These are phyloP conservation scores for Melanchra persicariae DNA, from an alignment of 2,888 invertebrate genomes.

Conservation along the genomic window DNA sequence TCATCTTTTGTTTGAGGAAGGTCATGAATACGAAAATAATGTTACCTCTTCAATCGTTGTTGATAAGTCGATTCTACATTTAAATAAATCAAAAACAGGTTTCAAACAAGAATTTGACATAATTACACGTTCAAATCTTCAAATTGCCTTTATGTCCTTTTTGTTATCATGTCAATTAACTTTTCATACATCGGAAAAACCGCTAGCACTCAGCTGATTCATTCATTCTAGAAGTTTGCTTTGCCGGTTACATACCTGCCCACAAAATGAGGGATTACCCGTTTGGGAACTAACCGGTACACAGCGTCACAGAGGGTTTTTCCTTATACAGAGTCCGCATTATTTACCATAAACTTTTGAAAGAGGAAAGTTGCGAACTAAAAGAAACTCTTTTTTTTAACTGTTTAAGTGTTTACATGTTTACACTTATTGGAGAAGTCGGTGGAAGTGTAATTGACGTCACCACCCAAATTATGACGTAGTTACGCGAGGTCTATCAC, in stretches of 20 bases:
- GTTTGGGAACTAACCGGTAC: slow-evolving; percentile 29
- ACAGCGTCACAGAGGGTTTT: slow-evolving; percentile 42
- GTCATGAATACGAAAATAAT: slow-evolving; percentile 14
- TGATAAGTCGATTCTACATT: not conserved
- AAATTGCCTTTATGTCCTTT: not conserved
- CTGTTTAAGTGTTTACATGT: too few relatives aligned
- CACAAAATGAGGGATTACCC: slow-evolving; percentile 57
- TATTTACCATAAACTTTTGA: slow-evolving; percentile 6
- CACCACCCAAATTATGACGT: slow-evolving; percentile 23
- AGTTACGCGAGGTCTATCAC: not conserved
- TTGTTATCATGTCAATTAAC: not conserved
- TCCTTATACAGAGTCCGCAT: slow-evolving; percentile 30
- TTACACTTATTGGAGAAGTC: slow-evolving; percentile 9
- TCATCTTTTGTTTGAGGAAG: not conserved
- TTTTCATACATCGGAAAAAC: slow-evolving; percentile 18
- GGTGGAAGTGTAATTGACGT: slow-evolving; percentile 39
- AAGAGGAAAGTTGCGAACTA: slow-evolving; percentile 34
- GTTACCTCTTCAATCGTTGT: not conserved
- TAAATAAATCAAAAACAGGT: not conserved
- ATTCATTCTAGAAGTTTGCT: slow-evolving; percentile 30
- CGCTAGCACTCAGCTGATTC: slow-evolving; percentile 45
- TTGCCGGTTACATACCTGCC: slow-evolving; percentile 3
- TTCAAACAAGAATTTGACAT: not conserved
- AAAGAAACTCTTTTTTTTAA: not conserved
- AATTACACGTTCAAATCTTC: not conserved